A percentile compares a stretch with the other conserved stretches of the same genome.
Evolutionary conservation across 2,113 vertebrate genomes (phyloP).

Genomic region (Galemys pyrenaicus): DNA sequence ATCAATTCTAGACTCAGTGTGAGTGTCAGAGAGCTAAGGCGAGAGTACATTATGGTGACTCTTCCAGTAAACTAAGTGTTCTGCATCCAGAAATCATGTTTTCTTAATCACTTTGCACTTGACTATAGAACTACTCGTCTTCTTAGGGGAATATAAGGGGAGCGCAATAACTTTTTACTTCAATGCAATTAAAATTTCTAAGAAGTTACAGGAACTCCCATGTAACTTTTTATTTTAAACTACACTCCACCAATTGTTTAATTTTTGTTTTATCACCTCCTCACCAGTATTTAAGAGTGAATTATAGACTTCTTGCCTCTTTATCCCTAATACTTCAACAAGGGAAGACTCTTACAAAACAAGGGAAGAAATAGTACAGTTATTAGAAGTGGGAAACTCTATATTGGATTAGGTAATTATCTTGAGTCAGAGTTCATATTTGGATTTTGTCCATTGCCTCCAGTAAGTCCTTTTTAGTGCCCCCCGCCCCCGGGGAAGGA

Average conservation of each 20-base stretch:
- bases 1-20: not conserved
- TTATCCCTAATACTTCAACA: not conserved
- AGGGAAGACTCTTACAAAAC: not conserved
- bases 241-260: not conserved
- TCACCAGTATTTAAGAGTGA: not conserved
- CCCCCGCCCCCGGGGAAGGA: not conserved
- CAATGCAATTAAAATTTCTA: not conserved
- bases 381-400: constrained; percentile 26
- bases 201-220: not conserved
- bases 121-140: not conserved
- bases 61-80: not conserved
- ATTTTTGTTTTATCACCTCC: not conserved
- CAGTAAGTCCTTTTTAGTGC: not conserved
- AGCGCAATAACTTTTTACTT: not conserved
- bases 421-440: constrained; percentile 40
- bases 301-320: not conserved
- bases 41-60: not conserved
- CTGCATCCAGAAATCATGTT: not conserved
- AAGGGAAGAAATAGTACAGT: not conserved
- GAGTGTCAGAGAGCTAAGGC: not conserved
- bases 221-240: not conserved
- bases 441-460: not conserved
- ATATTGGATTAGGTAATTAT: not conserved
- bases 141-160: constrained; percentile 4
- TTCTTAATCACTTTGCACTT: not conserved